Evolutionary conservation across 2,113 vertebrate species (phyloP).

Genomic region (Rhineura floridana): DNA sequence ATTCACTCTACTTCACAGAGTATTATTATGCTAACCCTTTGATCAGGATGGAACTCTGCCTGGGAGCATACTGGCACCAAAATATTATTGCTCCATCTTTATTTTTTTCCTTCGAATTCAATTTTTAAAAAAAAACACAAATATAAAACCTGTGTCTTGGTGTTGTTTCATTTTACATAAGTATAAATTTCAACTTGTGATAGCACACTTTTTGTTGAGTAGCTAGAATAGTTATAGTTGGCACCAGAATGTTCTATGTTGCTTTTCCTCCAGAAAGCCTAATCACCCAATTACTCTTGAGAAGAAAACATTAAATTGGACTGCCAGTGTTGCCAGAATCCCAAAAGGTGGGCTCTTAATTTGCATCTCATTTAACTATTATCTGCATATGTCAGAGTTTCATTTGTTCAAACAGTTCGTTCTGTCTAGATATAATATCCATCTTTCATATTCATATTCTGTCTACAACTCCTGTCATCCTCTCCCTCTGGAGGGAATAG

Average conservation of each 20-base stretch:
- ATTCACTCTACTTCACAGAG: neutral
- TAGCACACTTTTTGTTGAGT: neutral
- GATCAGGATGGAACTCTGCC: neutral
- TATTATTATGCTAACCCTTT: neutral
- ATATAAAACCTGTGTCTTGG: neutral
- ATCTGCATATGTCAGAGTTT: neutral
- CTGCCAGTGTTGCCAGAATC: neutral
- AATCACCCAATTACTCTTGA: neutral
- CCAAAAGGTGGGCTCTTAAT: neutral
- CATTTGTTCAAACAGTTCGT: neutral
- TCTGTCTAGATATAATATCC: neutral
- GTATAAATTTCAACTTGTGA: neutral
- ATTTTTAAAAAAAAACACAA: neutral
- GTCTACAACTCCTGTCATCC: too few relatives aligned
- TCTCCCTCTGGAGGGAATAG: too few relatives aligned
- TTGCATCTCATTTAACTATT: neutral
- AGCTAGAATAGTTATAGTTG: neutral
- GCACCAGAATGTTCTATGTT: neutral
- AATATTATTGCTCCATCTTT: neutral
- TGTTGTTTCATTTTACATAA: neutral
- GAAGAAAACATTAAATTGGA: neutral
- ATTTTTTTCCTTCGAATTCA: neutral
- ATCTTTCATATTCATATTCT: too few relatives aligned
- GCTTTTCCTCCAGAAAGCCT: neutral
- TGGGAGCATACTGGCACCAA: neutral